A percentile compares a stretch with the other conserved stretches of the same genome.
Conservation (phyloP, 2,113 vertebrate species). For the cat (Felis catus) region F.catus_Fca126_mat1.0 CM031420.1:104590001-104590500, state of each 20-base stretch:
- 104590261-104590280: constrained; percentile 52
- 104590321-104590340: not conserved
- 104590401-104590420: not conserved
- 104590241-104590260: constrained; percentile 61
- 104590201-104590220: constrained; percentile 30
- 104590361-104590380: not conserved
- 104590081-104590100: constrained; percentile 13
- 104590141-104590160: constrained; percentile 38
- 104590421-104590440: not conserved
- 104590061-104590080: not conserved
- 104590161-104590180: constrained; percentile 48
- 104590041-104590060: not conserved
- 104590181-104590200: constrained; percentile 35
- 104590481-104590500: not conserved
- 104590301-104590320: constrained; percentile 21
- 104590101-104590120: constrained; percentile 1
- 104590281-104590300: constrained; percentile 45
- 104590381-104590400: not conserved
- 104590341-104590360: not conserved
- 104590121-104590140: not conserved
- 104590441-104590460: not conserved
- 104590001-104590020: constrained; percentile 46
- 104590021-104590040: not conserved
- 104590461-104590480: not conserved
- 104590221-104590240: constrained; percentile 57